Base-by-base conservation (phyloP, 2,888 invertebrate genomes). In the Ochropleura plecta region DNA sequence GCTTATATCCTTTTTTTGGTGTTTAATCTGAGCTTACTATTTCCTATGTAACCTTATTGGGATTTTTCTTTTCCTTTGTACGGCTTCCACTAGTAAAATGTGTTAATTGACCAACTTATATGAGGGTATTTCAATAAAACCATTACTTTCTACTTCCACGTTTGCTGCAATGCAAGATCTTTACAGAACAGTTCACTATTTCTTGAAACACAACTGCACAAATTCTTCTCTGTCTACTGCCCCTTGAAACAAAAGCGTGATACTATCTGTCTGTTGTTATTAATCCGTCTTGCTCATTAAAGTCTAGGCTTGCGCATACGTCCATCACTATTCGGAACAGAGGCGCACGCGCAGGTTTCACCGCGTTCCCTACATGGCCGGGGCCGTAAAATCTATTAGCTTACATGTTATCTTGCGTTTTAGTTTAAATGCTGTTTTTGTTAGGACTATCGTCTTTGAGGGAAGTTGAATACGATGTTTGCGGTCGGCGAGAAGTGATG, bases 331-430 rank as follows among this genome's bases (percentile, higher is more conserved):
- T 82, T 84, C 86, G 81, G 83, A 84, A 76, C 84, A 84, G 55
- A 62, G 73, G 78, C 82, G 83, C 77, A 81, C 69, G 73, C 76
- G 81, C 71, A 74, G 85, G 88, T 92, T 92, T 92, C 90, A 89
- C 92, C 84, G 83, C 78, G 85, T 86, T 86, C 88, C 90, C 90
- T 88, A 89, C 86, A 88, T 90, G 90, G 84, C 64, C 86, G 88
- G 82, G 84, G 84, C 89, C 89, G 91, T 91, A 89, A 91, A 92
- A 90, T 90, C 84, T 84, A 85, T 87, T 74, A 72, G 75, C 74
- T 70, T 79, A 70, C 72, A 65, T 73, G 74, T 75, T 76, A 74
- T 81, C 73, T 81, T 75, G 70, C 55, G 63, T 70, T 83, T 82
- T 63, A 78, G 67, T 62, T 65, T 3, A 12, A 46, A 20, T 40